Evolutionary conservation across 2,888 invertebrate species (phyloP), one percentile per base, ranked within the genome.

Genomic region (Icerya purchasi): DNA sequence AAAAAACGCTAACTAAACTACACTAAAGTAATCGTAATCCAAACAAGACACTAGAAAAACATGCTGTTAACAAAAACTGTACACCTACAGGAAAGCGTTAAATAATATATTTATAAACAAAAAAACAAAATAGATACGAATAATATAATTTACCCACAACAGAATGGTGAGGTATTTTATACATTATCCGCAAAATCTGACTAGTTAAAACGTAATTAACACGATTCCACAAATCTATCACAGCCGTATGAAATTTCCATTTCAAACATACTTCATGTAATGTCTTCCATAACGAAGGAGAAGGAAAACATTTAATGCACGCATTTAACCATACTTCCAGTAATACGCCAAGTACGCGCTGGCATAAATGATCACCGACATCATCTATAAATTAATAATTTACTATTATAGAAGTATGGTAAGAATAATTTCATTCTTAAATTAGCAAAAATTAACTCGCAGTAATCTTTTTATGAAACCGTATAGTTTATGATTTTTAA

Each of bases 271-370:
- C 87, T 73, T 92, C 91, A 66, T 89, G 80, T 63, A 96, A 75
- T 0, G 94, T 94, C 71, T 92, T 90, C 94, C 94, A 96, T 65
- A 94, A 75, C 1, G 92, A 87, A 3, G 96, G 96, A 2, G 92
- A 84, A 1, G 96, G 96, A 74, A 96, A 96, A 69, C 88, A 91
- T 64, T 78, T 77, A 57, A 79, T 76, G 68, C 85, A 86, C 2
- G 84, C 82, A 55, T 83, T 73, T 57, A 86, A 70, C 86, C 86
- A 86, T 49, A 78, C 74, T 74, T 94, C 91, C 72, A 96, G 88
- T 59, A 96, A 77, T 49, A 94, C 94, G 65, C 90, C 89, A 3
- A 96, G 76, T 57, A 96, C 91, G 49, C 96, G 76, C 71, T 94
- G 92, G 70, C 93, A 92, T 53, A 96, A 76, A 70, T 94, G 92